Percentiles rank a stretch among this genome's conserved stretches.
These are phyloP conservation scores for Ganaspis brasiliensis DNA, from an alignment of 2,888 invertebrate species.

Conservation along the genomic window DNA sequence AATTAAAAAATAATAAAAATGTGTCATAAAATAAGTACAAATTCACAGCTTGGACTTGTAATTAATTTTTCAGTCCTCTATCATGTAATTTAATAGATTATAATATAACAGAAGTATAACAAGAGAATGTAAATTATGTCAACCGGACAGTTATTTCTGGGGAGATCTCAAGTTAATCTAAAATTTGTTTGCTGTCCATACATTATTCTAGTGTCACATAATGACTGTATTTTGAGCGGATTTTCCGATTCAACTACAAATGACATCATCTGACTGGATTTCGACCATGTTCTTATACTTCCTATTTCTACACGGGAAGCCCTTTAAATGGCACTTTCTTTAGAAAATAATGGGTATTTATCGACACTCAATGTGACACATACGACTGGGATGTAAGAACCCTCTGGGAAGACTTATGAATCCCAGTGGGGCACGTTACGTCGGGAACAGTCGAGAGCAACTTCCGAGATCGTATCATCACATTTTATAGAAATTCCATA, in stretches of 20 bases:
- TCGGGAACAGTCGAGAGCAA: background rate
- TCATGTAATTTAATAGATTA: no score
- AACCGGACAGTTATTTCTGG: no score
- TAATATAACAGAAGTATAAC: no score
- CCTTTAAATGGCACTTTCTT: slow-evolving; percentile 12
- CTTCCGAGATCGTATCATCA: slow-evolving; percentile 6
- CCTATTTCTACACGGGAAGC: background rate
- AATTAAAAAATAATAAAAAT: no score
- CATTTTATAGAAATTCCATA: slow-evolving; percentile 21
- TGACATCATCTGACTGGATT: background rate
- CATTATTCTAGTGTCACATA: background rate
- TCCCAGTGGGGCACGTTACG: slow-evolving; percentile 21
- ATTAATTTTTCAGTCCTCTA: no score
- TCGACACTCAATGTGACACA: slow-evolving; percentile 27
- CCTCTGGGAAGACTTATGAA: slow-evolving; percentile 16
- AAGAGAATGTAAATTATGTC: background rate
- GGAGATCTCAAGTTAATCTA: background rate
- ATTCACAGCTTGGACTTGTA: no score
- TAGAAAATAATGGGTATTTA: slow-evolving; percentile 28
- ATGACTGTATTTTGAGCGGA: background rate
- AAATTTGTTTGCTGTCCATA: background rate
- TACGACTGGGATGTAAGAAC: slow-evolving; percentile 3
- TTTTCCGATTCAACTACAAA: slow-evolving; percentile 12
- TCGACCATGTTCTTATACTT: background rate
- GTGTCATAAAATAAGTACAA: no score